phyloP scores from a whole-genome alignment of 2,797 vertebrate genomes.

The Brotula barbata region DNA sequence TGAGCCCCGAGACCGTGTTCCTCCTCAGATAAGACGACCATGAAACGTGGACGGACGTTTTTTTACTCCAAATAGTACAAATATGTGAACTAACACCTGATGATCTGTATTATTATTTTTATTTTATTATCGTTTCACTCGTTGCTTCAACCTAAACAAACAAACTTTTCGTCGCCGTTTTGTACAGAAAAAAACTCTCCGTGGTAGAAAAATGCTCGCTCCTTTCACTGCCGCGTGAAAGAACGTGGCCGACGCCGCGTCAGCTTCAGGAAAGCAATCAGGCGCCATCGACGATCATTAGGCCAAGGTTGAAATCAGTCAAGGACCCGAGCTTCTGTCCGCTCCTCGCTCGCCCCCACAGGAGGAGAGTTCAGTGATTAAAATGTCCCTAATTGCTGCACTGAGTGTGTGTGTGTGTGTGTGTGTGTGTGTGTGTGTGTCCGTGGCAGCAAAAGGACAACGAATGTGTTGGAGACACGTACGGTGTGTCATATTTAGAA shows the following conservation, averaged over 20 bases:
- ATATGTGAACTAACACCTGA: background rate
- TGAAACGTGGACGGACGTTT: too few species aligned
- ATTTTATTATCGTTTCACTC: too few species aligned
- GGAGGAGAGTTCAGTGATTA: slow-evolving; percentile 71
- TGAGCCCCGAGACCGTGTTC: too few species aligned
- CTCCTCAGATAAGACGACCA: too few species aligned
- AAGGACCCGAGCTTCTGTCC: slow-evolving; percentile 57
- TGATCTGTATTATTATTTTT: slow-evolving; percentile 13
- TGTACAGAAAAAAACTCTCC: slow-evolving; percentile 10
- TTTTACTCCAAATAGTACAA: background rate
- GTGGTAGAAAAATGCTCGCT: slow-evolving; percentile 36
- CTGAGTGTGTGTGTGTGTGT: slow-evolving; percentile 22
- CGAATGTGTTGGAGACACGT: too few species aligned
- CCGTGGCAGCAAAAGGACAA: slow-evolving; percentile 64
- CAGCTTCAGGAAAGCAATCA: slow-evolving; percentile 66
- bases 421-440: slow-evolving; percentile 34
- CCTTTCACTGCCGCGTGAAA: slow-evolving; percentile 28
- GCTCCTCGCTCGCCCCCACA: slow-evolving; percentile 55
- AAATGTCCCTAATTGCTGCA: slow-evolving; percentile 72
- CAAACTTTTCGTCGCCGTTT: slow-evolving; percentile 7
- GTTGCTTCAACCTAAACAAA: too few species aligned
- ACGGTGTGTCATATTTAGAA: too few species aligned
- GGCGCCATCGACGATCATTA: slow-evolving; percentile 66
- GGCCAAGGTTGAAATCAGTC: slow-evolving; percentile 76
- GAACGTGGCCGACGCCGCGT: too few species aligned